Base-by-base conservation (phyloP, 2,797 vertebrate species). In the Danio jaintianensis region DNA sequence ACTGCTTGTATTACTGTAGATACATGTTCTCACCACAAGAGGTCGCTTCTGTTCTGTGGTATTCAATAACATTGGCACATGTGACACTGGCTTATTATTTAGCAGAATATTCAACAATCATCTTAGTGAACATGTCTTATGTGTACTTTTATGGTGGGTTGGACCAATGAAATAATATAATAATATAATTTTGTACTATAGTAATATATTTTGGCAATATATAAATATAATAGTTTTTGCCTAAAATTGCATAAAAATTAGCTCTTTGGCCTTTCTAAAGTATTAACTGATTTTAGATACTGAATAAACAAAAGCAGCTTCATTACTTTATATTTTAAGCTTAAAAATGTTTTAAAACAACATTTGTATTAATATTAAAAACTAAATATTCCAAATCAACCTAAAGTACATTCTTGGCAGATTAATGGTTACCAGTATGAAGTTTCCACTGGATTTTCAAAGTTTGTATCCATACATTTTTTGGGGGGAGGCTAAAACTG, bases 41-140 rank as follows among this genome's bases (percentile, higher is more conserved):
- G 88, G 93, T 90, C 93, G 89, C 91, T 86, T 89, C 89, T 88
- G 77, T 90, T 87, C 88, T 84, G 89, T 83, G 73, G 29, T 61
- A 50, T 73, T 47, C 22, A 11, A 18, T 43, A 47, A 11, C 40
- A 59, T 38, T 52, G 36, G 12, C 83, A 79, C 9, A n/a, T 53
- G n/a, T 45, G 40, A 72, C 53, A 8, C 11, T 4, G 12, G 42
- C 8, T 55, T 43, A 5, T 13, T 20, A 36, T 67, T 47, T 67
- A 16, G 48, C 9, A 29, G 2, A n/a, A 8, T 43, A 18, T 56
- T 75, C 16, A 62, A 52, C 10, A 42, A 43, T 7, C 7, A 20
- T 48, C 22, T 22, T 18, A 47, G 29, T 29, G 29, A 29, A 29
- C 3, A 29, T 40, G 0, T 18, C 1, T 18, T 18, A 13, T 0